Conservation (phyloP, 2,113 vertebrate species). For the Ochotona curzoniae region DNA sequence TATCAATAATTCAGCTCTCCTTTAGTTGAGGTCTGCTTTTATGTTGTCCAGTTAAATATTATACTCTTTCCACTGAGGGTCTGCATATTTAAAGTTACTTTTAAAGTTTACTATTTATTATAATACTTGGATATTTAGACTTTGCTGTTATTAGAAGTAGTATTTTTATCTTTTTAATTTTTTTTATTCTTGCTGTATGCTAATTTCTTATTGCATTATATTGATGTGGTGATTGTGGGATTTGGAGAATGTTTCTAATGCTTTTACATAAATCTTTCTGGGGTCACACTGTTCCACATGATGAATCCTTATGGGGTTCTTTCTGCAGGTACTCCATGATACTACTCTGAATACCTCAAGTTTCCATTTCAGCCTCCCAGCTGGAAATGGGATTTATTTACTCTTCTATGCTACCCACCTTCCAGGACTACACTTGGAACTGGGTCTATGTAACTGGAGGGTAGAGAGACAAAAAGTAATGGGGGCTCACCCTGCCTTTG, state of each 20-base stretch:
- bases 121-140: no score
- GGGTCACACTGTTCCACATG: not conserved
- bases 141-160: not conserved
- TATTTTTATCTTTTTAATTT: slow-evolving; percentile 26
- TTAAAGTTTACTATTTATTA: not conserved
- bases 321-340: not conserved
- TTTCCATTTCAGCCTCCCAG: not conserved
- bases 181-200: not conserved
- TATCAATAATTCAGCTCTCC: not conserved
- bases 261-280: not conserved
- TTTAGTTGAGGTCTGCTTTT: slow-evolving; percentile 26
- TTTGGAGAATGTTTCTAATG: not conserved
- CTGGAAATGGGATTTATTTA: not conserved
- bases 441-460: not conserved
- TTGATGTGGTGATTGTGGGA: not conserved
- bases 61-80: not conserved
- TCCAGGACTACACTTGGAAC: not conserved
- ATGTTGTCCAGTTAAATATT: not conserved
- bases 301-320: not conserved
- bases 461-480: not conserved
- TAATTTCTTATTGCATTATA: not conserved
- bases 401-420: not conserved
- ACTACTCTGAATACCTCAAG: not conserved
- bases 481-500: not conserved
- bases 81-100: slow-evolving; percentile 10